Evolutionary conservation across 1,140 invertebrate species (phyloP).

Genomic region (Ceratina japonica): DNA sequence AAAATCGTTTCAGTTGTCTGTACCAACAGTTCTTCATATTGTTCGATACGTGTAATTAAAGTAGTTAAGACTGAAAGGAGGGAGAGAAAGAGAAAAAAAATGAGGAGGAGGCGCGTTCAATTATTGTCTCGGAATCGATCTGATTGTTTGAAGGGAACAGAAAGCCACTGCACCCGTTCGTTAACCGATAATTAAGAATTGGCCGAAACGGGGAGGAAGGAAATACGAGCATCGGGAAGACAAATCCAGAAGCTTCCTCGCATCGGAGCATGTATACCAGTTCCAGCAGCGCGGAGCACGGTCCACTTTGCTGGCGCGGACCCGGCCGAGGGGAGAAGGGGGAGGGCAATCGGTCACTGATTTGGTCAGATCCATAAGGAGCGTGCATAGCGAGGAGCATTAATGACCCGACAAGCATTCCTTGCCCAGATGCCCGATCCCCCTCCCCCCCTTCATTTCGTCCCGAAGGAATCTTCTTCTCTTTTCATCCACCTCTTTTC

Average conservation of each 20-base stretch:
- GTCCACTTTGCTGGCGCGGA: constrained; percentile 48
- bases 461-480: constrained; percentile 39
- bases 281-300: constrained; percentile 29
- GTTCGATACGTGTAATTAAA: too few species aligned
- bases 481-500: constrained; percentile 26
- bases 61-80: background rate
- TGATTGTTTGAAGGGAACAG: background rate
- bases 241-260: constrained; percentile 35
- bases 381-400: constrained; percentile 74
- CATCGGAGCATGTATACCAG: constrained; percentile 43
- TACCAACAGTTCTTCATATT: too few species aligned
- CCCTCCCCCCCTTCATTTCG: constrained; percentile 40
- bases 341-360: constrained; percentile 75
- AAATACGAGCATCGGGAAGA: constrained; percentile 2
- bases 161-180: background rate
- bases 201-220: background rate
- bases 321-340: constrained; percentile 19
- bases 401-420: constrained; percentile 77
- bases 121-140: background rate
- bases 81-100: too few species aligned
- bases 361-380: constrained; percentile 76
- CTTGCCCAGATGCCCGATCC: constrained; percentile 67
- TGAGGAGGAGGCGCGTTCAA: too few species aligned
- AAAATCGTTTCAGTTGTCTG: too few species aligned
- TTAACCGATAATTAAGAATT: constrained; percentile 37